These are phyloP conservation scores for Notodonta dromedarius DNA, from an alignment of 2,888 invertebrate genomes.

Conservation along the genomic window DNA sequence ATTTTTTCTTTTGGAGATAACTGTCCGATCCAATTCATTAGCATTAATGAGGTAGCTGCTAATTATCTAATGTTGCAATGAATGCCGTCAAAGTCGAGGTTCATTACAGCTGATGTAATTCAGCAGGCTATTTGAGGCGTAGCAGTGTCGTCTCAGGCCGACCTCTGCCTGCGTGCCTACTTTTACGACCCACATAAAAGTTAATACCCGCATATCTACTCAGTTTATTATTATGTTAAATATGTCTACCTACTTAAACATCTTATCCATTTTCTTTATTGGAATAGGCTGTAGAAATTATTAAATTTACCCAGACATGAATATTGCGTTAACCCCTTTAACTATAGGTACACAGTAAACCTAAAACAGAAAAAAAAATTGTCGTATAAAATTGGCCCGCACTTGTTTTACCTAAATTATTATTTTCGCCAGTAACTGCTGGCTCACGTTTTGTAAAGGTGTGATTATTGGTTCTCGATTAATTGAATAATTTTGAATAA, in stretches of 20 bases:
- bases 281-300: neutral
- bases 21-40: neutral
- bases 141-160: conserved; percentile 49
- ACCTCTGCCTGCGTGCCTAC: conserved; percentile 48
- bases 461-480: too few species aligned
- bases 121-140: conserved; percentile 40
- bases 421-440: too few species aligned
- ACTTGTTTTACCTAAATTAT: too few species aligned
- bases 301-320: neutral
- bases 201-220: conserved; percentile 54
- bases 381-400: too few species aligned
- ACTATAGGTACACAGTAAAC: too few species aligned
- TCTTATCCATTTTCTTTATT: conserved; percentile 47
- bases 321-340: too few species aligned
- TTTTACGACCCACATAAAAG: conserved; percentile 57
- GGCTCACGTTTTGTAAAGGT: too few species aligned
- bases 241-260: conserved; percentile 48
- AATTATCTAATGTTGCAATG: conserved; percentile 3
- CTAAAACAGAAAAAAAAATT: too few species aligned
- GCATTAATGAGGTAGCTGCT: neutral
- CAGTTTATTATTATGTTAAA: conserved; percentile 58
- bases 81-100: conserved; percentile 23
- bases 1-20: neutral
- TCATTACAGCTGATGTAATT: conserved; percentile 43
- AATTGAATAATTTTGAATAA: too few species aligned